phyloP scores from a whole-genome alignment of 2,888 invertebrate genomes.

The Tethea ocularis region DNA sequence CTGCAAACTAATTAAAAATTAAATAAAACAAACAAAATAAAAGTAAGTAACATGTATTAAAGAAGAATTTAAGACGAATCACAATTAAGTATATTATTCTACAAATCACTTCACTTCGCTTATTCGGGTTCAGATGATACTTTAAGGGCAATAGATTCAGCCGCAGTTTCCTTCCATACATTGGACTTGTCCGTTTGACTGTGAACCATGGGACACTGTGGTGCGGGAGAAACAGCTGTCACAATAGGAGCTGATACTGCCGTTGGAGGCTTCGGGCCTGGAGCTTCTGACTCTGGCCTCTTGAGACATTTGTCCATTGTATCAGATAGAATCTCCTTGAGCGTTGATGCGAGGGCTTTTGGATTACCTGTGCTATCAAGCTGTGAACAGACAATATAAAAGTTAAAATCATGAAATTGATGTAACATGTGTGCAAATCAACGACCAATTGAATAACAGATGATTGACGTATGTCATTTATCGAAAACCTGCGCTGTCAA shows the following conservation, averaged over 20 bases:
- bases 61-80: constrained; percentile 45
- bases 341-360: constrained; percentile 64
- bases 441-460: no score
- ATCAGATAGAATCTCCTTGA: constrained; percentile 73
- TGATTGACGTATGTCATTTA: no score
- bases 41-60: constrained; percentile 41
- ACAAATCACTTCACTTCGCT: constrained; percentile 40
- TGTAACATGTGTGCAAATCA: no score
- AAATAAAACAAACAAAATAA: constrained; percentile 23
- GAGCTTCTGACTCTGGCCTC: constrained; percentile 31
- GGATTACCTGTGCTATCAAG: constrained; percentile 73
- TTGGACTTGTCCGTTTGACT: not conserved
- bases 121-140: constrained; percentile 30
- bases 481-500: no score
- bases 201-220: not conserved
- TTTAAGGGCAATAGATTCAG: constrained; percentile 21
- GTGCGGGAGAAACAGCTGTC: constrained; percentile 20
- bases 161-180: not conserved
- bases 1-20: not conserved
- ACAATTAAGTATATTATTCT: constrained; percentile 34
- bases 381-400: constrained; percentile 32
- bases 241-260: constrained; percentile 47
- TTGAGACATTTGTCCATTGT: constrained; percentile 61
- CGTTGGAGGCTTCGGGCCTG: constrained; percentile 29
- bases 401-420: no score